phyloP scores from a whole-genome alignment of 2,113 vertebrate species.

The Sphyrna mokarran region DNA sequence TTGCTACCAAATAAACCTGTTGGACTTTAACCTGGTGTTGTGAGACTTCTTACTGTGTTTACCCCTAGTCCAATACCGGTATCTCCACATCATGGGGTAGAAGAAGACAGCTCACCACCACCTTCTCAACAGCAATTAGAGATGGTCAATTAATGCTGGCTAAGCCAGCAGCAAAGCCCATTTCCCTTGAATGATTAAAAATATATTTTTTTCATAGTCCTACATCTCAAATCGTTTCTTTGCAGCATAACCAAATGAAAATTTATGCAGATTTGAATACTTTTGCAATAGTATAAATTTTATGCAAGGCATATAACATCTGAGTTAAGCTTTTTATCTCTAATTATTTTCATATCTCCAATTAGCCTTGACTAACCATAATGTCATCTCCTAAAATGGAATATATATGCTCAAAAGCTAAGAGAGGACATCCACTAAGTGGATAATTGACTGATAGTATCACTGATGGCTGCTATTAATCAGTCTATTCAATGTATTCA shows the following conservation, averaged over 20 bases:
- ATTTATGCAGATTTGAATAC: background rate
- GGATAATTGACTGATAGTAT: background rate
- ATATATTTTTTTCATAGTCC: background rate
- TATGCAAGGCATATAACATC: background rate
- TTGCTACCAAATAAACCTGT: no score
- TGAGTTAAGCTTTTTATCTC: background rate
- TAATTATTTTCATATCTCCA: background rate
- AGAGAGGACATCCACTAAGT: background rate
- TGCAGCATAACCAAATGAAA: background rate
- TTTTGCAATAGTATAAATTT: background rate
- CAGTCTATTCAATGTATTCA: background rate
- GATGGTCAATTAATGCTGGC: no score
- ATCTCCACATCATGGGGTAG: no score
- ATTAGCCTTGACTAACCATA: background rate
- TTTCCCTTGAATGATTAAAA: no score
- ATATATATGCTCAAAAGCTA: background rate
- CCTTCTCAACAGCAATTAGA: no score
- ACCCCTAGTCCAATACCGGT: no score
- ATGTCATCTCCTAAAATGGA: background rate
- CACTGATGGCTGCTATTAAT: background rate
- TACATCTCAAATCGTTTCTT: background rate
- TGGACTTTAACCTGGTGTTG: no score
- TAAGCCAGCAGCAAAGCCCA: no score
- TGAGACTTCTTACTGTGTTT: no score
- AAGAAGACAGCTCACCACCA: no score